Conservation (phyloP, 2,797 vertebrate species). For the Petrocephalus schoutedeni region DNA sequence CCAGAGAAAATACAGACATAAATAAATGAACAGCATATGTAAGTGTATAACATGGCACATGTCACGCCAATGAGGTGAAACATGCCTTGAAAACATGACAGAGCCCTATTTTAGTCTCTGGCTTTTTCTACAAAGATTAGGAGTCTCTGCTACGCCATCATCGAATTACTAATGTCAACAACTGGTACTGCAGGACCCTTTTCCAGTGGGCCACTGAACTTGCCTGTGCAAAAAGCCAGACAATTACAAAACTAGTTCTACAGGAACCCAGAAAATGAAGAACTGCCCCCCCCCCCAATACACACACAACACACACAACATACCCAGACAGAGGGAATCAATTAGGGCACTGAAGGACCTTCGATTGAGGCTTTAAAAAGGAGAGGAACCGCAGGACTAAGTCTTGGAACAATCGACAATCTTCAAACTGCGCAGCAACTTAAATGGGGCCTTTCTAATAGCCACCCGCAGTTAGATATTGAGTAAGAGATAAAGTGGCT, state of each 20-base stretch:
- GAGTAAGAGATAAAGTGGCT: slow-evolving; percentile 57
- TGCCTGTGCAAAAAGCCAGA: not conserved
- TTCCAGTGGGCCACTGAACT: not conserved
- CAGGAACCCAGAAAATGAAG: not conserved
- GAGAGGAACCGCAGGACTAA: slow-evolving; percentile 6
- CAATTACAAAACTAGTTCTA: not conserved
- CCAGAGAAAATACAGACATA: not conserved
- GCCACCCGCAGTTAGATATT: slow-evolving; percentile 45
- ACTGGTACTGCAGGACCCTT: not conserved
- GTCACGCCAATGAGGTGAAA: not conserved
- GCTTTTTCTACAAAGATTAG: not conserved
- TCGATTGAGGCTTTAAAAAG: not conserved
- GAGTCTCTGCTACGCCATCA: not conserved
- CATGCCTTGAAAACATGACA: not conserved
- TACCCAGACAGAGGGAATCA: slow-evolving; percentile 19
- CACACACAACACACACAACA: not conserved
- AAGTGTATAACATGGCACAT: not conserved
- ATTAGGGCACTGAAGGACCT: slow-evolving; percentile 12
- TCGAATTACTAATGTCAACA: not conserved
- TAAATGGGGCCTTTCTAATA: slow-evolving; percentile 41
- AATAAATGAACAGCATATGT: not conserved
- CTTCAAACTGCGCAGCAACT: slow-evolving; percentile 40
- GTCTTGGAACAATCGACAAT: slow-evolving; percentile 27
- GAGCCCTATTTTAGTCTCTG: not conserved
- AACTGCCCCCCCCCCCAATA: not conserved